A percentile compares a stretch with the other conserved stretches of the same genome.
These are phyloP conservation scores for Pardalotus punctatus DNA, from an alignment of 2,113 vertebrate species.

Conservation along the genomic window DNA sequence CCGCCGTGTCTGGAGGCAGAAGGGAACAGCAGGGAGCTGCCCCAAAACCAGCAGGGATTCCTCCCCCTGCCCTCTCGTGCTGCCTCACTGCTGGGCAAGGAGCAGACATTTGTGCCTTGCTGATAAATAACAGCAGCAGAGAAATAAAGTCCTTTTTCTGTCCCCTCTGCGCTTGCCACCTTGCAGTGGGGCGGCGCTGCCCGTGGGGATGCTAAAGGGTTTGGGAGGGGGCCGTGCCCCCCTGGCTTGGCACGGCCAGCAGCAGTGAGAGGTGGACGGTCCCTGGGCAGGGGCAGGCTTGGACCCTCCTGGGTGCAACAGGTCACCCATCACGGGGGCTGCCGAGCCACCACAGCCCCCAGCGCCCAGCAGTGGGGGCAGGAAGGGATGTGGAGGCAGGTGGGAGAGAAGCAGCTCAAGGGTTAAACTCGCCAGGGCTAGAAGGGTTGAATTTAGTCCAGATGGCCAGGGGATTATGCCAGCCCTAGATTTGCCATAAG, in stretches of 20 bases:
- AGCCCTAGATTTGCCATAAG: slow-evolving; percentile 24
- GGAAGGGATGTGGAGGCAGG: not conserved
- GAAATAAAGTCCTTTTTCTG: not conserved
- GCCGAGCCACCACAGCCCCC: not conserved
- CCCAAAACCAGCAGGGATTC: not conserved
- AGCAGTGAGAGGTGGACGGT: not conserved
- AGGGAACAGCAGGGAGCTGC: not conserved
- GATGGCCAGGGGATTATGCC: slow-evolving; percentile 21
- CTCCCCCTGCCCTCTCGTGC: not conserved
- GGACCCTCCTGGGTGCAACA: not conserved
- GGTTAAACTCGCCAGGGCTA: rapidly evolving
- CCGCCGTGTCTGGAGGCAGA: rapidly evolving
- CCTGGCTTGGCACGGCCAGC: not conserved
- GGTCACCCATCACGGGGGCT: not conserved
- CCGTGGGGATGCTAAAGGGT: not conserved
- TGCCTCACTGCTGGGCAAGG: not conserved
- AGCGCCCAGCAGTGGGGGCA: rapidly evolving
- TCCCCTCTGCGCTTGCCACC: rapidly evolving
- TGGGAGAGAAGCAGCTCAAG: not conserved
- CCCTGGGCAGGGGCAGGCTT: not conserved
- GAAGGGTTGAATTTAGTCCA: slow-evolving; percentile 1
- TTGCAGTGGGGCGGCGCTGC: rapidly evolving
- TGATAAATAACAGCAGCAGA: not conserved
- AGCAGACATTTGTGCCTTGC: not conserved
- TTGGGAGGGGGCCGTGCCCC: not conserved